Evolutionary conservation across 2,113 vertebrate genomes (phyloP).

Genomic region (Chrysemys picta): DNA sequence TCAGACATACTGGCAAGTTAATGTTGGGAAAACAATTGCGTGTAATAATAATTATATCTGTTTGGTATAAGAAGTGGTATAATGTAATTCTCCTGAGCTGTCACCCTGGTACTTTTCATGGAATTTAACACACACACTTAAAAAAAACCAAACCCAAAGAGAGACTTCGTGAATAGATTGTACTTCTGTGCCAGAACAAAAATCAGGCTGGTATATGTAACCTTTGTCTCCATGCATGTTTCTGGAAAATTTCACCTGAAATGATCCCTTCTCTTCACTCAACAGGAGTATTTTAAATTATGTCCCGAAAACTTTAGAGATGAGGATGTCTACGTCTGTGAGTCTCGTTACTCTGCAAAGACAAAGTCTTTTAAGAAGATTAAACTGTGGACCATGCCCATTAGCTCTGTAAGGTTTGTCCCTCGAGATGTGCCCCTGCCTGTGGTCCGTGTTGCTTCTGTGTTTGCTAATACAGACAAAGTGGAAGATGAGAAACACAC

Average conservation of each 20-base stretch:
- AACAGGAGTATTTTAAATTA: slow-evolving; percentile 97
- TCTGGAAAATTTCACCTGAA: background rate
- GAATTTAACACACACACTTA: background rate
- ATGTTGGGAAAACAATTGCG: background rate
- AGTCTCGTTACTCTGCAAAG: slow-evolving; percentile 98
- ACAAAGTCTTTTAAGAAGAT: slow-evolving; percentile 99
- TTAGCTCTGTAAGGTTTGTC: slow-evolving; percentile 93
- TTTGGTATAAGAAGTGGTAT: background rate
- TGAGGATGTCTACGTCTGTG: slow-evolving; percentile 96
- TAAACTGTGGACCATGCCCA: slow-evolving; percentile 98
- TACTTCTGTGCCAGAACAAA: background rate
- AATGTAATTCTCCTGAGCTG: background rate
- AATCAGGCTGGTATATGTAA: rapidly evolving
- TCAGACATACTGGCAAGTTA: background rate
- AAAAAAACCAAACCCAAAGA: background rate
- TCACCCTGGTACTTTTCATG: background rate
- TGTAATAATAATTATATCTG: rapidly evolving
- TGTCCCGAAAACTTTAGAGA: slow-evolving; percentile 93
- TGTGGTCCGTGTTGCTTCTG: slow-evolving; percentile 96
- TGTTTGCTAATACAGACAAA: slow-evolving; percentile 92
- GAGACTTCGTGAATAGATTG: background rate
- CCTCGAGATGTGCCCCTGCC: slow-evolving; percentile 93
- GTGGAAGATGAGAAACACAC: slow-evolving; percentile 88
- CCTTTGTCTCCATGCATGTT: background rate
- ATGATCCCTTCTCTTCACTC: background rate